phyloP scores from a whole-genome alignment of 2,888 invertebrate genomes.

The Leucophenga montana region DNA sequence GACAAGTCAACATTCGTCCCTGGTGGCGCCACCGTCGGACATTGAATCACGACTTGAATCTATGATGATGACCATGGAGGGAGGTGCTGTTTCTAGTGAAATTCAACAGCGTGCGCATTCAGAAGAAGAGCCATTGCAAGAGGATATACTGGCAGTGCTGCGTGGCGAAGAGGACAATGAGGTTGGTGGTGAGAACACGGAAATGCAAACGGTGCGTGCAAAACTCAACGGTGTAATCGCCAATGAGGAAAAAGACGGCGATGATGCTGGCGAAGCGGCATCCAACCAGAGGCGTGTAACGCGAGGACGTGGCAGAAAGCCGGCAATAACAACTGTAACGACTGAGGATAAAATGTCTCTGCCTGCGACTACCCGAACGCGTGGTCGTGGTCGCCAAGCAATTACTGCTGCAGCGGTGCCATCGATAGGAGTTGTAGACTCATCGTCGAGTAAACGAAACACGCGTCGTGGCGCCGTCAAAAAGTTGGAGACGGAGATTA shows the following conservation, averaged over 20 bases:
- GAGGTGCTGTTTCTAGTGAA: slow-evolving; percentile 36
- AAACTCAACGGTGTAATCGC: slow-evolving; percentile 18
- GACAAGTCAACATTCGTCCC: slow-evolving; percentile 72
- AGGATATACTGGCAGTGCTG: slow-evolving; percentile 70
- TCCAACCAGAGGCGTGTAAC: slow-evolving; percentile 51
- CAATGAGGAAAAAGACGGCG: not conserved
- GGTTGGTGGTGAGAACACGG: slow-evolving; percentile 30
- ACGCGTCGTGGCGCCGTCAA: slow-evolving; percentile 42
- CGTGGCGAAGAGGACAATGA: slow-evolving; percentile 54
- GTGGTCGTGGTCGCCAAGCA: slow-evolving; percentile 46
- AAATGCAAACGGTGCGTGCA: slow-evolving; percentile 22
- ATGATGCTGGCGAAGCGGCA: slow-evolving; percentile 1
- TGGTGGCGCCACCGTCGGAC: slow-evolving; percentile 72
- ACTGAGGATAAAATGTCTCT: slow-evolving; percentile 31
- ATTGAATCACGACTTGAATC: slow-evolving; percentile 72
- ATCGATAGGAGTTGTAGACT: not conserved
- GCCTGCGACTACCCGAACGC: slow-evolving; percentile 48
- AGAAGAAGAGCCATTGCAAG: slow-evolving; percentile 62
- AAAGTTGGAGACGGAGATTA: slow-evolving; percentile 37
- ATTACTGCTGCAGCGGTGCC: slow-evolving; percentile 27
- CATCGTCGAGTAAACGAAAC: slow-evolving; percentile 9
- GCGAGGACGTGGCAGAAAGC: slow-evolving; percentile 56
- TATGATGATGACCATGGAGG: slow-evolving; percentile 70
- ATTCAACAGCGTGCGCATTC: slow-evolving; percentile 42
- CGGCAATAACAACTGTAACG: slow-evolving; percentile 31